Evolutionary conservation across 2,888 invertebrate species (phyloP).

Genomic region (Drosophila gaucha): DNA sequence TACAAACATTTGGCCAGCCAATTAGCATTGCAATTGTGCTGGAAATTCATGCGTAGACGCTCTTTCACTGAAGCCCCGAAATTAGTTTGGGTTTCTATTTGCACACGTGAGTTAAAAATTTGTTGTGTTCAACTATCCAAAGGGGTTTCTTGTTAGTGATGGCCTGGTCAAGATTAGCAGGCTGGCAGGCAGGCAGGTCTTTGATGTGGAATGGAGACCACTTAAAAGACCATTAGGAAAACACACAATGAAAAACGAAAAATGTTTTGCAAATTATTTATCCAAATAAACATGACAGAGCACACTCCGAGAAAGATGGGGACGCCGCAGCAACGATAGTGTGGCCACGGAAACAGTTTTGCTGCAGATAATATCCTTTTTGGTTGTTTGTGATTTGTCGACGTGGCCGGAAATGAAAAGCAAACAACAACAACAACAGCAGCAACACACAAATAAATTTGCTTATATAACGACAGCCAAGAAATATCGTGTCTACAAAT

Average conservation of each 20-base stretch:
- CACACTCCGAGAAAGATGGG: constrained; percentile 6
- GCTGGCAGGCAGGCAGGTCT: not conserved
- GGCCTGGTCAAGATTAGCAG: constrained; percentile 34
- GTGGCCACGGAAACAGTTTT: constrained; percentile 66
- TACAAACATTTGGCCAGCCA: constrained; percentile 67
- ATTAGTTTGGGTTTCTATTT: constrained; percentile 58
- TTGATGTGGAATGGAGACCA: constrained; percentile 46
- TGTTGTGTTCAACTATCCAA: constrained; percentile 8
- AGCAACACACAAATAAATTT: constrained; percentile 56
- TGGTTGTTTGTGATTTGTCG: constrained; percentile 75
- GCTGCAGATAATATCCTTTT: constrained; percentile 76
- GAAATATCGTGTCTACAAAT: constrained; percentile 8
- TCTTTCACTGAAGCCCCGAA: not conserved
- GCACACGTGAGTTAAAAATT: constrained; percentile 60
- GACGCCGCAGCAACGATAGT: constrained; percentile 35
- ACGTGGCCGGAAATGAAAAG: constrained; percentile 78
- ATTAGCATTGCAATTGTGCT: constrained; percentile 62
- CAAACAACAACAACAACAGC: constrained; percentile 51
- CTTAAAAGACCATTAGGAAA: constrained; percentile 68
- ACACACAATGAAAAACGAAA: constrained; percentile 58
- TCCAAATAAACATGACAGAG: constrained; percentile 65
- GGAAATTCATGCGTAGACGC: constrained; percentile 7
- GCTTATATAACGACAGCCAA: constrained; percentile 60
- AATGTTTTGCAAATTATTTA: constrained; percentile 77
- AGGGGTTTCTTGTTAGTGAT: constrained; percentile 25